Evolutionary conservation across 2,888 invertebrate genomes (phyloP).

Genomic region (Plagodis pulveraria): DNA sequence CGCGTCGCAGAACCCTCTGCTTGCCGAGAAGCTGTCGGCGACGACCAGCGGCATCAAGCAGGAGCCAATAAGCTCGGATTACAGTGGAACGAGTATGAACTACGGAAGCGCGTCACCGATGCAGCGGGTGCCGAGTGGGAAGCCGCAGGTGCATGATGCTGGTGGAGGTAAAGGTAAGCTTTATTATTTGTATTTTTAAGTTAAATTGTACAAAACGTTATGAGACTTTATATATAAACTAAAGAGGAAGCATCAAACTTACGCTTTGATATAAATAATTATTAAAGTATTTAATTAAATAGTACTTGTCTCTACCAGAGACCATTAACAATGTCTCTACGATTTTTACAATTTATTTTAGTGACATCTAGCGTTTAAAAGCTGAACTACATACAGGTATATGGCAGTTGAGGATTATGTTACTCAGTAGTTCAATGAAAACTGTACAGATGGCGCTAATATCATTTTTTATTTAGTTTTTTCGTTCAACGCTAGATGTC

Average conservation of each 20-base stretch:
- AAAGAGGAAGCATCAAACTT: no score
- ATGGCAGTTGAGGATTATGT: not conserved
- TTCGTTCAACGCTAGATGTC: slow-evolving; percentile 53
- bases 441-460: slow-evolving; percentile 55
- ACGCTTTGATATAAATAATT: no score
- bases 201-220: slow-evolving; percentile 9
- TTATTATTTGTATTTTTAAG: slow-evolving; percentile 30
- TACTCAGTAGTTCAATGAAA: slow-evolving; percentile 23
- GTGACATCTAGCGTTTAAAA: slow-evolving; percentile 50
- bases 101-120: slow-evolving; percentile 80
- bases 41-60: slow-evolving; percentile 87
- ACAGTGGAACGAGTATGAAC: slow-evolving; percentile 80
- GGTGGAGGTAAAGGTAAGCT: slow-evolving; percentile 84
- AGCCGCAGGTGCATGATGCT: slow-evolving; percentile 81
- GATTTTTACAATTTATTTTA: slow-evolving; percentile 20
- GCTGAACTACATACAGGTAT: slow-evolving; percentile 34
- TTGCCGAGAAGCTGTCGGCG: slow-evolving; percentile 93
- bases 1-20: slow-evolving; percentile 93
- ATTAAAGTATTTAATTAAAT: no score
- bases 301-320: no score
- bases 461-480: slow-evolving; percentile 22
- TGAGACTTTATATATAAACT: not conserved
- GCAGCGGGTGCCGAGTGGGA: slow-evolving; percentile 82
- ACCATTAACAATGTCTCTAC: no score
- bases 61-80: slow-evolving; percentile 80